Conservation (phyloP, 2,888 invertebrate species). For the Cataglyphis albicans region DNA sequence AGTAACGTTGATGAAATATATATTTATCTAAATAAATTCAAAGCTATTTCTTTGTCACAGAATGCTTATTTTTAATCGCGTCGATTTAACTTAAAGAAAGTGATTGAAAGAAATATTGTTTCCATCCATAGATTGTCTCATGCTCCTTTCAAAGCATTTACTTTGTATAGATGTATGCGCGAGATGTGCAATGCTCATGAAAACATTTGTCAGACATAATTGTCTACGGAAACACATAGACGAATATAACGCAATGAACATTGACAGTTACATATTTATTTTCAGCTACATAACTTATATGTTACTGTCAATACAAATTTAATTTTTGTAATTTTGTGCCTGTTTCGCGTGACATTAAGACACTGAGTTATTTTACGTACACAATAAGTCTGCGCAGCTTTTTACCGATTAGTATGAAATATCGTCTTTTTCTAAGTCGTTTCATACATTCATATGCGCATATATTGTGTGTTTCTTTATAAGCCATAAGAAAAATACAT, state of each 20-base stretch:
- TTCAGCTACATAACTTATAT: slow-evolving; percentile 25
- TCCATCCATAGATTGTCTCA: not conserved
- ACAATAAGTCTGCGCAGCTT: not conserved
- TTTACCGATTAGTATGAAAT: not conserved
- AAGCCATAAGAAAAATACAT: not conserved
- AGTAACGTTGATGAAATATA: not conserved
- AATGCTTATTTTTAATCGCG: not conserved
- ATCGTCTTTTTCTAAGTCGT: not conserved
- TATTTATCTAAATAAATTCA: not conserved
- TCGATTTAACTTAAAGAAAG: slow-evolving; percentile 7
- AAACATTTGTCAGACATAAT: slow-evolving; percentile 8
- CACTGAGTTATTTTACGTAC: slow-evolving; percentile 10
- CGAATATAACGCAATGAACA: not conserved
- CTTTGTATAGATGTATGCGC: slow-evolving; percentile 3
- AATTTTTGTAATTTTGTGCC: slow-evolving; percentile 48
- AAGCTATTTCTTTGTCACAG: not conserved
- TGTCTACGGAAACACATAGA: not conserved
- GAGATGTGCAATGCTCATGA: not conserved
- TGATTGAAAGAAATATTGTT: slow-evolving; percentile 6
- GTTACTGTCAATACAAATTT: slow-evolving; percentile 65
- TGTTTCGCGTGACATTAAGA: not conserved
- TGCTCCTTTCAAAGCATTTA: slow-evolving; percentile 4
- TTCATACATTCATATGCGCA: slow-evolving; percentile 31
- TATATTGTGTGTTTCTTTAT: slow-evolving; percentile 31
- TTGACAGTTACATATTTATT: slow-evolving; percentile 69